phyloP scores from a whole-genome alignment of 2,797 vertebrate species.

The Gymnothorax javanicus region DNA sequence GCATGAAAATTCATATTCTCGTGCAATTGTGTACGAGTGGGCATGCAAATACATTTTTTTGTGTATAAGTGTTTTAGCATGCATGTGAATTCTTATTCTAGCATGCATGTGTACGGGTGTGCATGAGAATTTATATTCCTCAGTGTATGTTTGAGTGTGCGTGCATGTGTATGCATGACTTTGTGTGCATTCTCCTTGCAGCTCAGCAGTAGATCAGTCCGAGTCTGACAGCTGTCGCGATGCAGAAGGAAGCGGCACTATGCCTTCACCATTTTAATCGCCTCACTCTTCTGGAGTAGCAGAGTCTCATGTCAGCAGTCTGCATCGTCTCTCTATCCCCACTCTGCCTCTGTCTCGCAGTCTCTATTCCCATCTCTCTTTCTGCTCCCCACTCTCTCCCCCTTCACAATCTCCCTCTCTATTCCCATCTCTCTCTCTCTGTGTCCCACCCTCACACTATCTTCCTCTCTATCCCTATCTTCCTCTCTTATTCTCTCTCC shows the following conservation, averaged over 20 bases:
- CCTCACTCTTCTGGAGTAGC: slow-evolving; percentile 49
- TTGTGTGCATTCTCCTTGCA: slow-evolving; percentile 48
- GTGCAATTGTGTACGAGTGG: too few relatives aligned
- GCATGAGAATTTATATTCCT: too few relatives aligned
- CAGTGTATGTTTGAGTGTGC: neutral
- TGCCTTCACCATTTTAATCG: slow-evolving; percentile 70
- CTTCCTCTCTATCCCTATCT: too few relatives aligned
- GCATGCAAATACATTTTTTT: too few relatives aligned
- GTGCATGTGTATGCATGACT: neutral
- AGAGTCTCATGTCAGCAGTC: slow-evolving; percentile 63
- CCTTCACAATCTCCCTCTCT: neutral
- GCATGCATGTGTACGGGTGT: too few relatives aligned
- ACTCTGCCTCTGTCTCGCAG: slow-evolving; percentile 44
- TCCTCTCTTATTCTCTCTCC: too few relatives aligned
- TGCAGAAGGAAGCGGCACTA: slow-evolving; percentile 65
- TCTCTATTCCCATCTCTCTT: slow-evolving; percentile 42
- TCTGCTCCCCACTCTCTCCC: neutral
- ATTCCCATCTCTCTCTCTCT: neutral
- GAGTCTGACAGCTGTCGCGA: slow-evolving; percentile 74
- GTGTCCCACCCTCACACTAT: neutral
- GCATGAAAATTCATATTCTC: neutral
- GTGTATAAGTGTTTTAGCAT: too few relatives aligned
- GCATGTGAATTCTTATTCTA: too few relatives aligned
- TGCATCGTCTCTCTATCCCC: slow-evolving; percentile 45
- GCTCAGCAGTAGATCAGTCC: slow-evolving; percentile 68